Base-by-base conservation (phyloP, 2,797 vertebrate species). In the Premnoplex brunnescens region DNA sequence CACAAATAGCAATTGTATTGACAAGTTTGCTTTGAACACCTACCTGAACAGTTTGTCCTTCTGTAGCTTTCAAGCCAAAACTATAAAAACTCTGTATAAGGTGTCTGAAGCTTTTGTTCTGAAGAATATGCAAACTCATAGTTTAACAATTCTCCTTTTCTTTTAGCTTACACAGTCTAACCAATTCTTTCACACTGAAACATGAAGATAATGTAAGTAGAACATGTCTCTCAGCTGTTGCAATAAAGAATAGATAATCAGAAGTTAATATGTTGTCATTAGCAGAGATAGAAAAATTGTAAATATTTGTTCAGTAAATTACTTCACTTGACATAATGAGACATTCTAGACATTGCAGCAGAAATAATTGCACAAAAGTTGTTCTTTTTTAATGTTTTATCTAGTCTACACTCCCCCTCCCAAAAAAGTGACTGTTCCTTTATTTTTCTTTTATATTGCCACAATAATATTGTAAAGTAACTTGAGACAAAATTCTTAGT, bases 251-350 rank as follows among this genome's bases (percentile, higher is more conserved):
- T 71, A 91, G 76, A 64, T 96, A 85, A 96, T 96, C 94, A 94
- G 67, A 86, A 91, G 73, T 54, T 89, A 92, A 84, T 89, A 78
- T 82, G 68, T 58, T 76, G 72, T 66, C 14, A 10, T 91, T 89
- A 92, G 71, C 46, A 86, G 63, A 85, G 56, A 91, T 43, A 69
- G 69, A 86, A 88, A 89, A 94, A 91, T 30, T 79, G 75, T 84
- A 96, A 97, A 97, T 96, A 95, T 93, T 96, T 96, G 60, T 84
- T 96, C 79, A 76, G 81, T 84, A 96, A 95, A 89, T 95, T 48
- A 60, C 51, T 83, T 51, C 80, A 80, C 84, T 96, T 95, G 83
- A 95, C 52, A 96, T 88, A 92, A 95, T 87, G 79, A 95, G 58
- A 64, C 46, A 75, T 88, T 92, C 72, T 90, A 90, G 93, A 80